Evolutionary conservation across 2,113 vertebrate species (phyloP).

Genomic region (Passer domesticus): DNA sequence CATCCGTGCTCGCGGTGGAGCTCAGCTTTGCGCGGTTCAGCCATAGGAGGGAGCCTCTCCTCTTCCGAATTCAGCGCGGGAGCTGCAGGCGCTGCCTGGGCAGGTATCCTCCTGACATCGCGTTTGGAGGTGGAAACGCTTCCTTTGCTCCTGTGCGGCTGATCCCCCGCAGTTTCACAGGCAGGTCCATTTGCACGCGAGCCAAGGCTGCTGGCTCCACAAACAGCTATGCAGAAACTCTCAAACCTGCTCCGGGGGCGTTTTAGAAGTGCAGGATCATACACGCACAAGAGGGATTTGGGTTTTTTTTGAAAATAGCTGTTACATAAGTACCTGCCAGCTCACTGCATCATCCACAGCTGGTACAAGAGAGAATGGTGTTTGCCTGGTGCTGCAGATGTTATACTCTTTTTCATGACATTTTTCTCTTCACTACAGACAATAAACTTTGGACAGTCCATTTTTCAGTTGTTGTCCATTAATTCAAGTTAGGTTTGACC

Average conservation of each 20-base stretch:
- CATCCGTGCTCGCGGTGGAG: neutral
- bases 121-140: neutral
- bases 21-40: neutral
- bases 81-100: neutral
- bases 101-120: neutral
- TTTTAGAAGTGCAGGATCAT: neutral
- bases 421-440: neutral
- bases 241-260: neutral
- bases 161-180: neutral
- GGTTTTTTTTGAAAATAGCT: slow-evolving; percentile 1
- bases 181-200: neutral
- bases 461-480: neutral
- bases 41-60: slow-evolving; percentile 56
- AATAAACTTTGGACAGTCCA: neutral
- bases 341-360: neutral
- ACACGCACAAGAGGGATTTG: neutral
- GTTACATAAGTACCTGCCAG: slow-evolving; percentile 25
- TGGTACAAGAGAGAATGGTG: neutral
- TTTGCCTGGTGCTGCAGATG: neutral
- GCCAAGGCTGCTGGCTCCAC: neutral
- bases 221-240: neutral
- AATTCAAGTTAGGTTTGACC: neutral
- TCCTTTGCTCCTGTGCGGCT: neutral
- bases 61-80: neutral
- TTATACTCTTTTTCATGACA: neutral